A percentile compares a stretch with the other conserved stretches of the same genome.
phyloP scores from a whole-genome alignment of 1,140 invertebrate species.

The Ladona fulva region DNA sequence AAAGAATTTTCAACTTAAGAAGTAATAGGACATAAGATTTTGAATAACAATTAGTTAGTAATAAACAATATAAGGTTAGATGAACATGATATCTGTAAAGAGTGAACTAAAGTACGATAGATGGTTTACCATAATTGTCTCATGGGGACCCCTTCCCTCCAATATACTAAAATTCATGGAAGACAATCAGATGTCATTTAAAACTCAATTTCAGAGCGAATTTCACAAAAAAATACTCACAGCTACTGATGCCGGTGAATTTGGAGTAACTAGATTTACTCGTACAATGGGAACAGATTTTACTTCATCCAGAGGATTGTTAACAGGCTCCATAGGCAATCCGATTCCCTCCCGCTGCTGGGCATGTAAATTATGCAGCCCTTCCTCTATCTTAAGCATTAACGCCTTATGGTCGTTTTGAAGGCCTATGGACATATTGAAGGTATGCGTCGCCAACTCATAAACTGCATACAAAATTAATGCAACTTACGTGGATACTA shows the following conservation, averaged over 20 bases:
- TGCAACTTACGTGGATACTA: background rate
- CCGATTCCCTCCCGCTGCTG: conserved; percentile 23
- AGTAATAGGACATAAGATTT: too few species aligned
- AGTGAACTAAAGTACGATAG: too few species aligned
- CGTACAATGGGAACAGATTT: conserved; percentile 50
- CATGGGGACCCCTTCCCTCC: too few species aligned
- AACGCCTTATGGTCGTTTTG: conserved; percentile 80
- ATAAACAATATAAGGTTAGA: too few species aligned
- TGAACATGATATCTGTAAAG: too few species aligned
- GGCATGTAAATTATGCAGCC: conserved; percentile 50
- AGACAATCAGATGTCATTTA: too few species aligned
- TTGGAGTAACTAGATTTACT: conserved; percentile 59
- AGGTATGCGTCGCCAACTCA: background rate
- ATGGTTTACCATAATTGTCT: too few species aligned
- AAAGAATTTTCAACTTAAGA: too few species aligned
- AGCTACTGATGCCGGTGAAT: conserved; percentile 71
- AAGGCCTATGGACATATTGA: conserved; percentile 52
- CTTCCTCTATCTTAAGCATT: conserved; percentile 78
- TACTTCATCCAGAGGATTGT: conserved; percentile 3
- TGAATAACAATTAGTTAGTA: too few species aligned
- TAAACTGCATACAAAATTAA: background rate
- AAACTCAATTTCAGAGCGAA: too few species aligned
- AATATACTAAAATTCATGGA: too few species aligned
- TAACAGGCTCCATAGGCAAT: background rate
- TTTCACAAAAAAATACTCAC: conserved; percentile 51